Percentiles rank a stretch among this genome's conserved stretches.
Conservation (phyloP, 2,797 vertebrate genomes). For the Paratrypauchen microcephalus region DNA sequence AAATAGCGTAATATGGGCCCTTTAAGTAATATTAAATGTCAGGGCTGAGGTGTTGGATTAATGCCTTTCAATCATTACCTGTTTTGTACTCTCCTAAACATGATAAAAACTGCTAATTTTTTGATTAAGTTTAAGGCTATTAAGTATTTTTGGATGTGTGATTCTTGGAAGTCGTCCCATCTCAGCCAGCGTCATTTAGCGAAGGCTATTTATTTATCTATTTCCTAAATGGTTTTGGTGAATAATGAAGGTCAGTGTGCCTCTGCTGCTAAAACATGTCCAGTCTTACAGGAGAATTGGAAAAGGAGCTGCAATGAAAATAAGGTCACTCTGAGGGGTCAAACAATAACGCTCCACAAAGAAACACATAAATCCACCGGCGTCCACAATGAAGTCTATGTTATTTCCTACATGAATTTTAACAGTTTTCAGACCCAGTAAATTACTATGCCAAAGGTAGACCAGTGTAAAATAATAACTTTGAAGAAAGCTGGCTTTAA, state of each 20-base stretch:
- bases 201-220: constrained; percentile 24
- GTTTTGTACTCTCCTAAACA: background rate
- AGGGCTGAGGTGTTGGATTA: too few relatives aligned
- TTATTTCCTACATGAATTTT: constrained; percentile 5
- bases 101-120: background rate
- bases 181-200: constrained; percentile 14
- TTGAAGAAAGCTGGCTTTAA: too few relatives aligned
- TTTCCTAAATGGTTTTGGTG: constrained; percentile 47
- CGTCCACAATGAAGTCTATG: constrained; percentile 12
- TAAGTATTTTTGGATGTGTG: constrained; percentile 8
- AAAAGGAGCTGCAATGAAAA: constrained; percentile 41
- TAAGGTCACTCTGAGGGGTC: constrained; percentile 43
- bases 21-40: too few relatives aligned
- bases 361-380: constrained; percentile 31
- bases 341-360: constrained; percentile 34
- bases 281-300: constrained; percentile 52
- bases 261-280: constrained; percentile 19
- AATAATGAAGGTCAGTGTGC: constrained; percentile 54
- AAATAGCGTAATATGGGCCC: too few relatives aligned
- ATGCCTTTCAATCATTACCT: too few relatives aligned
- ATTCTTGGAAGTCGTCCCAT: constrained; percentile 28
- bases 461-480: background rate
- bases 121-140: background rate
- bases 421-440: background rate
- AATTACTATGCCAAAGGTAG: background rate